A percentile compares a stretch with the other conserved stretches of the same genome.
phyloP scores from a whole-genome alignment of 2,888 invertebrate genomes.

The Volucella zonaria region DNA sequence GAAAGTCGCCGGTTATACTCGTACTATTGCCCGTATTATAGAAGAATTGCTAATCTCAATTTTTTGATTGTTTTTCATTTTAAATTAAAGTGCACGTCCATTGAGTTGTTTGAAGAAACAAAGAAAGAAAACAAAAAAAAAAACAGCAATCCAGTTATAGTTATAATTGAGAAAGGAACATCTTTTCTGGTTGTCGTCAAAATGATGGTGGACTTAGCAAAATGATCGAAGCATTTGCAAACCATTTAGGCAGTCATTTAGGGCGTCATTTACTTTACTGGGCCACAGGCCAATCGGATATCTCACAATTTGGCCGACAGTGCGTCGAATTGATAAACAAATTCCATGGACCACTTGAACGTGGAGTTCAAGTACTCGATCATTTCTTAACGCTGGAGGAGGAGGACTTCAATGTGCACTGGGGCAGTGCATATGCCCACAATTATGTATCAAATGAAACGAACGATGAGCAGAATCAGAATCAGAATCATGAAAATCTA shows the following conservation, averaged over 20 bases:
- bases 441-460: conserved; percentile 79
- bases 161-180: not conserved
- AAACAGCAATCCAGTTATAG: not conserved
- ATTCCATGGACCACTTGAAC: conserved; percentile 82
- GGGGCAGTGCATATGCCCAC: conserved; percentile 81
- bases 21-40: conserved; percentile 6
- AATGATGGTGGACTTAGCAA: conserved; percentile 75
- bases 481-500: conserved; percentile 77
- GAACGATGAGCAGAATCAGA: conserved; percentile 75
- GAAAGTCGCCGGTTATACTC: conserved; percentile 48
- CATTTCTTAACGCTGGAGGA: conserved; percentile 86
- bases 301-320: conserved; percentile 86
- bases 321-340: conserved; percentile 84
- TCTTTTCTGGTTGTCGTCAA: conserved; percentile 22
- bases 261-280: conserved; percentile 85
- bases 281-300: conserved; percentile 84
- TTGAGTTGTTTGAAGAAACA: not conserved
- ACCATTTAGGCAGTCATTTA: conserved; percentile 82
- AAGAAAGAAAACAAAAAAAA: not conserved
- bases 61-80: conserved; percentile 10
- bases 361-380: conserved; percentile 85
- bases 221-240: conserved; percentile 82
- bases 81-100: conserved; percentile 30
- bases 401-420: conserved; percentile 81
- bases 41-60: not conserved